Conservation (phyloP, 2,113 vertebrate genomes). For the Thomomys bottae region DNA sequence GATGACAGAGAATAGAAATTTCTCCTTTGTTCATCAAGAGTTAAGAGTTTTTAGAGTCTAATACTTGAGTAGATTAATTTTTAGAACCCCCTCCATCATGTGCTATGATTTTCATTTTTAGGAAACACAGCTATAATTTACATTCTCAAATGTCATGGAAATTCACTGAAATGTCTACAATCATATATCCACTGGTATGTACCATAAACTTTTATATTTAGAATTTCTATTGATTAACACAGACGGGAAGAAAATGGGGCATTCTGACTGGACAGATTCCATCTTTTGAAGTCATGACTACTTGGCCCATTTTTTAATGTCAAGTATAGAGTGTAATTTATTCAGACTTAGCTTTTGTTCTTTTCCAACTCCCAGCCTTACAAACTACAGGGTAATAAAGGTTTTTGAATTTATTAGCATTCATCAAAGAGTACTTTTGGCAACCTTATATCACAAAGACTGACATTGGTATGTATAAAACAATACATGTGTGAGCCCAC, state of each 20-base stretch:
- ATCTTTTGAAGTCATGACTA: constrained; percentile 63
- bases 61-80: constrained; percentile 23
- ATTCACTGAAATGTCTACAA: constrained; percentile 66
- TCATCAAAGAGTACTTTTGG: constrained; percentile 83
- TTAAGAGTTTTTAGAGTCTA: constrained; percentile 21
- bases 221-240: constrained; percentile 54
- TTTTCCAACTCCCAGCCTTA: constrained; percentile 56
- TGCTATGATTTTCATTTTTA: constrained; percentile 45
- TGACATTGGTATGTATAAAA: constrained; percentile 75
- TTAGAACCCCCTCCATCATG: constrained; percentile 43
- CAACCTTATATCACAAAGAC: constrained; percentile 79
- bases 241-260: constrained; percentile 30
- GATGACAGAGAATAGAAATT: not conserved
- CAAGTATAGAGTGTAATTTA: constrained; percentile 74
- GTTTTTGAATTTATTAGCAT: constrained; percentile 80
- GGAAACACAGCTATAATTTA: constrained; percentile 32
- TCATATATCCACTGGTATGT: constrained; percentile 67
- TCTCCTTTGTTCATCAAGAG: not conserved
- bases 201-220: constrained; percentile 64
- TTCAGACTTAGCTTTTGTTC: constrained; percentile 73
- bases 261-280: constrained; percentile 63
- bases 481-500: constrained; percentile 66
- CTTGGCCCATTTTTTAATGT: constrained; percentile 68
- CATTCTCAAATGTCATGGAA: constrained; percentile 48
- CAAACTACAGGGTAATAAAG: constrained; percentile 66